Base-by-base conservation (phyloP, 2,888 invertebrate species). In the Epsilonema sp. region DNA sequence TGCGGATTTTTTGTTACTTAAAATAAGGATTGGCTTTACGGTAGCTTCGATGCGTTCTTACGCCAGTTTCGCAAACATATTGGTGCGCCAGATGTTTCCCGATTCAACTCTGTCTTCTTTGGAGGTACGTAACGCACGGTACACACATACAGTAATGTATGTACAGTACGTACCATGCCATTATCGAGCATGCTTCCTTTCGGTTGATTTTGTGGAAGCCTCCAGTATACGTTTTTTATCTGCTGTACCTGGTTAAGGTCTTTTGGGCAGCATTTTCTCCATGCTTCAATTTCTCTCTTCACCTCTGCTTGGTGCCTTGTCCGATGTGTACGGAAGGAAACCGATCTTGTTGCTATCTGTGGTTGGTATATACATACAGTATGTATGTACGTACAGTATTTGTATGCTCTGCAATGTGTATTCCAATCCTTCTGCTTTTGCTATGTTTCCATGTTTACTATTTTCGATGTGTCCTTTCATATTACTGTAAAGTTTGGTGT, bases 211-310 rank as follows among this genome's bases (percentile, higher is more conserved):
- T 31, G 31, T 11, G 8, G 16, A 8, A 16, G 31, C 31, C 31
- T 11, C 16, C 8, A 8, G 8, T 31, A 47, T 40, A 31, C 16
- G 8, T 16, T 13, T 31, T 31, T 39, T 39, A n/a, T 39, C 8
- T 13, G 19, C 43, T 31, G 11, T 13, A 31, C 44, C 45, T 26
- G 46, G 38, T 54, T 39, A 55, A 75, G 78, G 94, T 31, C 77
- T 84, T 52, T 74, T 97, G 16, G 94, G 94, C 0, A 94, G 92
- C 1, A 75, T 94, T 76, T 97, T 85, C 66, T 90, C 89, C 54
- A 82, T 90, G 63, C 71, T 97, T 44, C 94, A 97, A 70, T 97
- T 90, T 69, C 62, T 92, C 46, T 81, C 82, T 2, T 85, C 90
- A 42, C 94, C 94, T 1, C 76, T 94, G 51, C 77, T 89, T 50